Evolutionary conservation across 2,797 vertebrate species (phyloP), one percentile per base, ranked within the genome.

Genomic region (Labeo calbasu): DNA sequence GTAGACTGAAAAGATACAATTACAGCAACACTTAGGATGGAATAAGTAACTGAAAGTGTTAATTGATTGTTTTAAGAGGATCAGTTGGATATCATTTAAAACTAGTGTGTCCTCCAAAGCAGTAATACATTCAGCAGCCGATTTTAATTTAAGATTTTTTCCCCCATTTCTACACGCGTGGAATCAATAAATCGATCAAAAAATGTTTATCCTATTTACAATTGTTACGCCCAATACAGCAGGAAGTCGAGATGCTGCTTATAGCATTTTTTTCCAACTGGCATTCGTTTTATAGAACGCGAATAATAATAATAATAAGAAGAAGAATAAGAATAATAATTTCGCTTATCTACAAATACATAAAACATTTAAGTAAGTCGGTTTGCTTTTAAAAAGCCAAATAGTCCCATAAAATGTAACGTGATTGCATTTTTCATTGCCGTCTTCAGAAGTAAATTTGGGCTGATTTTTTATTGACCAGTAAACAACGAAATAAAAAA

Each of bases 1-100:
- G 85, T 48, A 50, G 63, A 83, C 70, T 51, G 82, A 77, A 86
- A 86, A 83, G 69, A 83, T 83, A 86, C 69, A 77, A 77, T 84
- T 81, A 61, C 70, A 86, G 32, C 53, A 43, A 81, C 72, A 81
- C 65, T 84, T 77, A 43, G 36, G 48, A 65, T 28, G 23, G 70
- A 71, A 63, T 73, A 40, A 59, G 63, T 50, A 76, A 79, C 81
- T 48, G 25, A 73, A 79, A 75, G 71, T 59, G 77, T 40, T 84
- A 65, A 84, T 36, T 84, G 77, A 77, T 81, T 65, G 70, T 17
- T 79, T 86, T 66, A 69, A 66, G 69, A 61, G 23, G 43, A 83
- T 83, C 65, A 59, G n/a, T 17, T 68, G 72, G 23, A 83, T 13
- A 53, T 46, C 23, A 68, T 68, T 57, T 14, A 17, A 76, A 77